These are phyloP conservation scores for Eremobia ochroleuca DNA, from an alignment of 2,888 invertebrate genomes.

Conservation along the genomic window DNA sequence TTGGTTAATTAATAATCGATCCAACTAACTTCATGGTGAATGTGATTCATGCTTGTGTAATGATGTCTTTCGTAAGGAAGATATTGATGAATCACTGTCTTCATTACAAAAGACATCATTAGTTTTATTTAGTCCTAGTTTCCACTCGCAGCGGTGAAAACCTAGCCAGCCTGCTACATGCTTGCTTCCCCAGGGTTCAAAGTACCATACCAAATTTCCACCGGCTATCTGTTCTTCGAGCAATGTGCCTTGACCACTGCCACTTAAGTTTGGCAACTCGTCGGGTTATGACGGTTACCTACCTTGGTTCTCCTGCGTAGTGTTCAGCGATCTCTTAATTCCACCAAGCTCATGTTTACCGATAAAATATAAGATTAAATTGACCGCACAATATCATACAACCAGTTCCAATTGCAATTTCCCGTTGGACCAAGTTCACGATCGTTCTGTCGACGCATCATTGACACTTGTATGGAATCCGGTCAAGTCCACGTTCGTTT, in stretches of 20 bases:
- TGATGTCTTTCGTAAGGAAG: too few relatives aligned
- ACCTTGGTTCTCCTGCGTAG: background rate
- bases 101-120: background rate
- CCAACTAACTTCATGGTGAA: background rate
- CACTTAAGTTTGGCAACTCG: background rate
- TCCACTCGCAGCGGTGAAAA: too few relatives aligned
- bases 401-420: conserved; percentile 15
- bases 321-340: background rate
- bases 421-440: conserved; percentile 51
- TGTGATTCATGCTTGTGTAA: conserved; percentile 1
- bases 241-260: background rate
- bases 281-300: background rate
- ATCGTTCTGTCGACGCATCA: conserved; percentile 46
- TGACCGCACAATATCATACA: background rate
- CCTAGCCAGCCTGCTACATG: too few relatives aligned
- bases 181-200: too few relatives aligned
- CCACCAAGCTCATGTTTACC: background rate
- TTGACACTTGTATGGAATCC: conserved; percentile 67
- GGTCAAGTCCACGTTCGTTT: conserved; percentile 62
- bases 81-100: too few relatives aligned
- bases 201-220: too few relatives aligned
- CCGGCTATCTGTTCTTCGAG: background rate
- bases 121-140: too few relatives aligned
- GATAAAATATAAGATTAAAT: background rate
- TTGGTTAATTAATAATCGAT: background rate